Evolutionary conservation across 2,888 invertebrate species (phyloP), one percentile per base, ranked within the genome.

Genomic region (Apamea anceps): DNA sequence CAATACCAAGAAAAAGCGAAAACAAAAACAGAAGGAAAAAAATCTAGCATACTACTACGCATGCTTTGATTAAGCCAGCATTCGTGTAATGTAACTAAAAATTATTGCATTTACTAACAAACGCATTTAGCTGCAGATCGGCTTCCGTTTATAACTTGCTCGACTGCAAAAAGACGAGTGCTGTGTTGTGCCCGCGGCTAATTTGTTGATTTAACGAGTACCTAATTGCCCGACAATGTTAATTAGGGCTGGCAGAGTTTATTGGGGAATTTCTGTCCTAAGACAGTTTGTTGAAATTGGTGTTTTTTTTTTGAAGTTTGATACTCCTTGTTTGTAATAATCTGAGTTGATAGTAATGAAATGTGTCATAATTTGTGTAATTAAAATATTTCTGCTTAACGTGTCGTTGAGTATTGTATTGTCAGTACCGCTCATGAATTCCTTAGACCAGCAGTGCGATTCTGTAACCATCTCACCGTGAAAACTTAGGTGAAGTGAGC

Each of bases 191-290:
- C 85, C 37, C 91, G 91, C 91, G 89, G 91, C 92, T 92, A 94
- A 96, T 95, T 95, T 95, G 96, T 95, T 95, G 93, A 94, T 94
- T 93, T 94, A 93, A 92, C 92, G 91, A 90, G 93, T 95, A 32
- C 32, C 32, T 32, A 94, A 96, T 96, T 94, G 93, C 89, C 88
- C 92, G 93, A 96, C 96, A 94, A 92, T 94, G 96, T 95, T 91
- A 82, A 77, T 68, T 93, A 96, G 96, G 96, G 96, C 68, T 95
- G 93, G 1, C 89, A 75, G 70, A 32, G 12, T 60, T 42, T 45
- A 37, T 45, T 60, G 1, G 63, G 3, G 32, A 66, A 62, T 28
- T 72, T 51, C 37, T 72, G 37, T 48, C 2, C 13, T 25, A 2
- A 0, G 65, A n/a, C 57, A 25, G 12, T 13, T 72, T 42, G 63